A percentile compares a stretch with the other conserved stretches of the same genome.
phyloP scores from a whole-genome alignment of 2,888 invertebrate species.

The Lottia scabra region DNA sequence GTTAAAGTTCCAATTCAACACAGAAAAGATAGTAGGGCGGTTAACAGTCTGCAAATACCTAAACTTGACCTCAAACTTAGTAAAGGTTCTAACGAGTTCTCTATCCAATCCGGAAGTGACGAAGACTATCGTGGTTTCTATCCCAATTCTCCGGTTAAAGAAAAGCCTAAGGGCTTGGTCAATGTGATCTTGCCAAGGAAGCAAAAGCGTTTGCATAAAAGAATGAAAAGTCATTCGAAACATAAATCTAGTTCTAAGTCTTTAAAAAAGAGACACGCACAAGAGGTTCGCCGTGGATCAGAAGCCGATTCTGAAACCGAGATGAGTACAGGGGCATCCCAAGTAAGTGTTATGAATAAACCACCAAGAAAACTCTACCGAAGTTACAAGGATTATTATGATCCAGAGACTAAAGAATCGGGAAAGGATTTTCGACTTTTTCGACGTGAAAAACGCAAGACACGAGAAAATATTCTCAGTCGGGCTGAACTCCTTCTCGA shows the following conservation, averaged over 20 bases:
- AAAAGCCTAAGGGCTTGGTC: too few species aligned
- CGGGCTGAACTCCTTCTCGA: neutral
- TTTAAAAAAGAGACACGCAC: neutral
- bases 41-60: neutral
- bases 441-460: neutral
- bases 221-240: neutral
- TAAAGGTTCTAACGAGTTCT: neutral
- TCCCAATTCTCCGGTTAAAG: neutral
- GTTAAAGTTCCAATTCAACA: too few species aligned
- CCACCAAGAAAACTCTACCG: neutral
- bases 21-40: too few species aligned
- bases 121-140: neutral
- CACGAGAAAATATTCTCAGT: neutral
- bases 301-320: constrained; percentile 3
- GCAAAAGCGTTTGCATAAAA: too few species aligned
- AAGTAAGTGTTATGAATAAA: neutral
- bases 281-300: neutral
- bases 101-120: neutral
- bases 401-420: neutral
- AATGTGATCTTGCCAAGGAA: too few species aligned
- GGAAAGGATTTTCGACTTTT: neutral
- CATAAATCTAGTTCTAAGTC: neutral
- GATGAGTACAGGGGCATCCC: neutral
- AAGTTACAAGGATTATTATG: neutral
- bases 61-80: neutral